A percentile compares a stretch with the other conserved stretches of the same genome.
Conservation (phyloP, 2,888 invertebrate genomes). For the Lagria hirta region DNA sequence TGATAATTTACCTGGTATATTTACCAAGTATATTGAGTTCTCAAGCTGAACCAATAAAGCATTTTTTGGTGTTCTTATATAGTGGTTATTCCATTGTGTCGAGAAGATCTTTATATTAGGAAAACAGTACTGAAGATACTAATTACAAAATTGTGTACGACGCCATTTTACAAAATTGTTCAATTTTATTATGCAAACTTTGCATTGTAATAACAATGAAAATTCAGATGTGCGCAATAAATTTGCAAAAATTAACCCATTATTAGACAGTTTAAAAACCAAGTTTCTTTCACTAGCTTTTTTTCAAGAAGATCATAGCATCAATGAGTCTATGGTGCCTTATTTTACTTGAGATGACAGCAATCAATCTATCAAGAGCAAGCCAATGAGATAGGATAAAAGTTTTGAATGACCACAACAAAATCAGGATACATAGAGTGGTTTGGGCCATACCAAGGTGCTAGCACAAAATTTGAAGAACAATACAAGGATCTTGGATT, state of each 20-base stretch:
- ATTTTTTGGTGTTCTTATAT: neutral
- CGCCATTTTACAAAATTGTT: neutral
- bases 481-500: no score
- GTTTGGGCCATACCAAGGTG: constrained; percentile 1
- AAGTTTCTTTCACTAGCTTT: neutral
- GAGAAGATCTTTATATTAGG: no score
- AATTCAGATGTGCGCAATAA: no score
- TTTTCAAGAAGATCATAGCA: neutral
- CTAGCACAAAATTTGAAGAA: neutral
- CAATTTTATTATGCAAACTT: neutral
- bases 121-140: neutral
- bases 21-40: no score
- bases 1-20: no score
- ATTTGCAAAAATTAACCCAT: neutral
- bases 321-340: neutral
- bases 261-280: neutral
- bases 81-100: no score
- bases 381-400: neutral
- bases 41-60: no score
- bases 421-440: neutral
- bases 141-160: neutral
- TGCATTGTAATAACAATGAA: neutral
- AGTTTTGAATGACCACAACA: neutral
- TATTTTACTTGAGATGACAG: neutral
- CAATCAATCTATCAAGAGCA: neutral